Percentiles rank a stretch among this genome's conserved stretches.
These are phyloP conservation scores for Laticauda colubrina DNA, from an alignment of 2,113 vertebrate genomes.

Conservation along the genomic window DNA sequence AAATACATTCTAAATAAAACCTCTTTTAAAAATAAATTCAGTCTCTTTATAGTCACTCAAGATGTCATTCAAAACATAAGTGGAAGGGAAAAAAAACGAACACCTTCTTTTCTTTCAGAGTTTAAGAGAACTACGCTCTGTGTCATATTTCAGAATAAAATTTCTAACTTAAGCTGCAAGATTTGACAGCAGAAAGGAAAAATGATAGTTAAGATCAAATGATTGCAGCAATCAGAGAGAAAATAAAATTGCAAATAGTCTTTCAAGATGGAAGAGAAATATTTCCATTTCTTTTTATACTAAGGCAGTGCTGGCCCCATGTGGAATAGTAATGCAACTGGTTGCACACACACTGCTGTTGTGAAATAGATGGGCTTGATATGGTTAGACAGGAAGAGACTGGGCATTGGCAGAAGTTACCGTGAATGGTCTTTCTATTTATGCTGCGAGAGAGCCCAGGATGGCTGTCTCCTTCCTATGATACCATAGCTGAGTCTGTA, in stretches of 20 bases:
- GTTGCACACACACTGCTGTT: not conserved
- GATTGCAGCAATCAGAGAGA: not conserved
- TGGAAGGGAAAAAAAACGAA: not conserved
- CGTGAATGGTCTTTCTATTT: no score
- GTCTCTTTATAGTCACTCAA: conserved; percentile 14
- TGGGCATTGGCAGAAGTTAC: no score
- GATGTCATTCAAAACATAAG: not conserved
- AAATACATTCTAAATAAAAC: not conserved
- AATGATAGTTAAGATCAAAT: not conserved
- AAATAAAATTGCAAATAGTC: not conserved
- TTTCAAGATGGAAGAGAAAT: not conserved
- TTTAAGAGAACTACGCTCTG: not conserved
- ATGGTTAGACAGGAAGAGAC: not conserved
- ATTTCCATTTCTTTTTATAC: not conserved
- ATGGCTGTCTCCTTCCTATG: no score
- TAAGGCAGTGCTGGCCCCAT: conserved; percentile 4
- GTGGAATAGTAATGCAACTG: conserved; percentile 1
- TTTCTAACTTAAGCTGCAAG: conserved; percentile 10
- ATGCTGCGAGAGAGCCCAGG: no score
- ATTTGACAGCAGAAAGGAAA: not conserved
- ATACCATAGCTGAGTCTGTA: no score
- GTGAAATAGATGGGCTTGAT: not conserved
- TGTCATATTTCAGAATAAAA: not conserved
- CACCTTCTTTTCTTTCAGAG: not conserved
- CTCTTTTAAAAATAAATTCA: not conserved